Base-by-base conservation (phyloP, 2,888 invertebrate genomes). In the Frankliniella intonsa region DNA sequence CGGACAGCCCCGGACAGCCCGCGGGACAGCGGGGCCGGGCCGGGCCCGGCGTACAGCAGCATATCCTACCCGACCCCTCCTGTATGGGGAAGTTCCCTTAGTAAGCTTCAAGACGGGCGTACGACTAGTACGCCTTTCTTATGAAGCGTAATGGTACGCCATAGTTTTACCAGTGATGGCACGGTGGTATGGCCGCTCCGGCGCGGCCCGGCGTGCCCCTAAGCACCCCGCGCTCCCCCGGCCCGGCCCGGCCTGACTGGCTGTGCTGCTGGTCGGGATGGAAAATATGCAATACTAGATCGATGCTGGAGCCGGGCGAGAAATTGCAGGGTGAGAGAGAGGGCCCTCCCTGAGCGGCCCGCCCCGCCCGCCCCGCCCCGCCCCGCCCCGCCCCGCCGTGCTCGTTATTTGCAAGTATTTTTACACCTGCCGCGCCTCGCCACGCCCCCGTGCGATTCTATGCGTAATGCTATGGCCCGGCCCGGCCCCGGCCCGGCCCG, bases 201-300 rank as follows among this genome's bases (percentile, higher is more conserved):
- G 55, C 55, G 3, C 55, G 3, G 38, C 38, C 38, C 38, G 38
- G 3, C 38, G 38, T 38, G 38, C 38, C 38, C 38, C 5, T 38
- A 38, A 38, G 5, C 38, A 38, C 38, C 38, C 38, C 38, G 38
- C 38, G 5, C 38, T 5, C 3, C 38, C 38, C 3, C 38, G 38
- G 38, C 2, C 38, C 38, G 38, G n/a, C n/a, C 38, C 38, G 38
- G 3, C 38, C 38, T 38, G 38, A 38, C 3, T 38, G 38, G 38
- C 38, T 38, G 38, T 38, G 38, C 38, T 38, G 38, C 38, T 38
- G 55, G 19, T 55, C 12, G 55, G 9, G 9, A 25, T 9, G 0
- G 69, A 12, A 22, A 76, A 76, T 76, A 25, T 76, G 69, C 69
- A 76, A 76, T 76, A 22, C 69, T 76, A 76, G 69, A 76, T 76